These are phyloP conservation scores for Emydoidea blandingii DNA, from an alignment of 2,797 vertebrate species.

Conservation along the genomic window DNA sequence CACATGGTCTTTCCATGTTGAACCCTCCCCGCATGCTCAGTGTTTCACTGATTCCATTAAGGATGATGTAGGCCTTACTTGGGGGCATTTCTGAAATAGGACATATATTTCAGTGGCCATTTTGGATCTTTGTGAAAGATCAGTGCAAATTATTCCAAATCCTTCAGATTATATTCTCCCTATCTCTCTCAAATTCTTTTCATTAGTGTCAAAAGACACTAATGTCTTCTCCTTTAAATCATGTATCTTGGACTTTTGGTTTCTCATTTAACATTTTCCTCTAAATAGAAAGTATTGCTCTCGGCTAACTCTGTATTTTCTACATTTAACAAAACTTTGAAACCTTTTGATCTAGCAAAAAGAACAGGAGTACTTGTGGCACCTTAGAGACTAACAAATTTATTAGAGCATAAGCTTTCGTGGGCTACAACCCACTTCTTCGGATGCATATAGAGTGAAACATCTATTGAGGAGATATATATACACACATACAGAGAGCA, in stretches of 20 bases:
- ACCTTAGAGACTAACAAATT: too few relatives aligned
- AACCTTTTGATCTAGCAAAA: background rate
- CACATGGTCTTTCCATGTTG: background rate
- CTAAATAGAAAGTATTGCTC: too few relatives aligned
- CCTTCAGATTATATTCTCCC: background rate
- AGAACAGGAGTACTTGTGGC: too few relatives aligned
- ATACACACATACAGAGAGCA: too few relatives aligned
- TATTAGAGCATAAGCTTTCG: too few relatives aligned
- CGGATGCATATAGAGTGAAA: too few relatives aligned
- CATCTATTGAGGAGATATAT: too few relatives aligned
- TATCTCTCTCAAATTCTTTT: background rate
- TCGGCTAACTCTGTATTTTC: too few relatives aligned
- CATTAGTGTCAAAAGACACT: background rate
- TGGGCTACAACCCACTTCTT: too few relatives aligned
- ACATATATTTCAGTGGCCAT: background rate
- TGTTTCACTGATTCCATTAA: background rate
- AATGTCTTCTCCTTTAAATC: background rate
- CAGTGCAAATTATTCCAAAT: background rate
- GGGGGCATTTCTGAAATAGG: background rate
- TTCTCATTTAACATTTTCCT: too few relatives aligned
- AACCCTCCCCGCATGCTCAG: background rate
- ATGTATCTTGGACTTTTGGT: background rate
- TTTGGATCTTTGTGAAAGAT: background rate
- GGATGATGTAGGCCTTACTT: background rate
- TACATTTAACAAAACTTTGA: too few relatives aligned